phyloP scores from a whole-genome alignment of 2,113 vertebrate genomes.

The Cavia porcellus region DNA sequence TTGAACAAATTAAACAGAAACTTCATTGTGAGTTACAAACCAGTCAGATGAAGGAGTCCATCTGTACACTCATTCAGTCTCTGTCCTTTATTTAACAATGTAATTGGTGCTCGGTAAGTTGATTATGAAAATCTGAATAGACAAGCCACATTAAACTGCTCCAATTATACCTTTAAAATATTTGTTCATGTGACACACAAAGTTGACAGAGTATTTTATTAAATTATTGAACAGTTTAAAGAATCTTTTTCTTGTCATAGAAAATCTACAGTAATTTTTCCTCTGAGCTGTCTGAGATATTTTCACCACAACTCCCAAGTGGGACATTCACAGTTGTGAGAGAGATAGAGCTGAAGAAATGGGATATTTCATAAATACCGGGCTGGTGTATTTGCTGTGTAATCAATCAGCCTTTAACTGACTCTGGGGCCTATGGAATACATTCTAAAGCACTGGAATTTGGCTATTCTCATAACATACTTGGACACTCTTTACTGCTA shows the following conservation, averaged over 20 bases:
- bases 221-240: constrained; percentile 59
- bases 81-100: not conserved
- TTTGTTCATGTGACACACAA: constrained; percentile 14
- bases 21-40: not conserved
- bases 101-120: not conserved
- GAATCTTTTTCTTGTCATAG: constrained; percentile 47
- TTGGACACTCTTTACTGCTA: constrained; percentile 78
- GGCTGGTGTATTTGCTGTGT: constrained; percentile 74
- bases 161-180: constrained; percentile 50
- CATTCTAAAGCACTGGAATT: constrained; percentile 80
- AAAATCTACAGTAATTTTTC: constrained; percentile 68
- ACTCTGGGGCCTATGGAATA: constrained; percentile 64
- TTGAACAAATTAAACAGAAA: constrained; percentile 24
- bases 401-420: constrained; percentile 73
- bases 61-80: not conserved
- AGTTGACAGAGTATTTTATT: constrained; percentile 64
- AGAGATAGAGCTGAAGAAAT: constrained; percentile 73
- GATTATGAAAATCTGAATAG: not conserved
- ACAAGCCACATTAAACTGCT: not conserved
- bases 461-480: constrained; percentile 77
- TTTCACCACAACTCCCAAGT: constrained; percentile 16
- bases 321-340: constrained; percentile 69
- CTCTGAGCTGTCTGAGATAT: constrained; percentile 62
- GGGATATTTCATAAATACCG: constrained; percentile 67
- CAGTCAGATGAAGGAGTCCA: not conserved